Percentiles rank a stretch among this genome's conserved stretches.
phyloP scores from a whole-genome alignment of 2,113 vertebrate genomes.

The Rhynchomys soricoides region DNA sequence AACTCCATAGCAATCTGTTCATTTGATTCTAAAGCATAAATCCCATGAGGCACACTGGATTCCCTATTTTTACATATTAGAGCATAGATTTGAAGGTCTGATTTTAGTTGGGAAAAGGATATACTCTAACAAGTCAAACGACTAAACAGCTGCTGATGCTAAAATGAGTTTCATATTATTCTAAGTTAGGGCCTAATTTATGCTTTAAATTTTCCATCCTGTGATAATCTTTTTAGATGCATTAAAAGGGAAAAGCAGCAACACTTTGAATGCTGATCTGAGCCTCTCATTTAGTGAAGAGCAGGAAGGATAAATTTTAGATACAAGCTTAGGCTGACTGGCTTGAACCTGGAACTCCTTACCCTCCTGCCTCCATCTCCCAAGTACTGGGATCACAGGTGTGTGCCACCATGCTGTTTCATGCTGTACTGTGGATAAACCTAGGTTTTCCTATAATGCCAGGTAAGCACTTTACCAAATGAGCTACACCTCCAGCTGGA shows the following conservation, averaged over 20 bases:
- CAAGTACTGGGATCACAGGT: not conserved
- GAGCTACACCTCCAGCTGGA: not conserved
- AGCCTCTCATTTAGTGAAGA: slow-evolving; percentile 46
- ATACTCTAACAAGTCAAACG: slow-evolving; percentile 64
- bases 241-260: slow-evolving; percentile 64
- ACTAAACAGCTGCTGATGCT: slow-evolving; percentile 69
- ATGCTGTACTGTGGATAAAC: not conserved
- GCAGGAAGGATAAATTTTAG: slow-evolving; percentile 39
- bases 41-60: slow-evolving; percentile 51
- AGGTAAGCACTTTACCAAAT: not conserved
- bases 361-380: not conserved
- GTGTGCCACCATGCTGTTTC: not conserved
- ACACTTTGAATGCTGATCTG: slow-evolving; percentile 41
- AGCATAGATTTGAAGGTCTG: slow-evolving; percentile 59
- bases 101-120: slow-evolving; percentile 70
- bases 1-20: slow-evolving; percentile 49
- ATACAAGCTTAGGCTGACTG: not conserved
- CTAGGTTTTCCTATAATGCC: not conserved
- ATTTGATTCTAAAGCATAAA: slow-evolving; percentile 32
- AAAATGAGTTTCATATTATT: slow-evolving; percentile 67
- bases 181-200: slow-evolving; percentile 63
- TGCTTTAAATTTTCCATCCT: slow-evolving; percentile 67
- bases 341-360: not conserved
- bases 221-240: slow-evolving; percentile 48
- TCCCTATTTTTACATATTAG: slow-evolving; percentile 50